Evolutionary conservation across 2,797 vertebrate genomes (phyloP).

Genomic region (Cryptoblepharus egeriae): DNA sequence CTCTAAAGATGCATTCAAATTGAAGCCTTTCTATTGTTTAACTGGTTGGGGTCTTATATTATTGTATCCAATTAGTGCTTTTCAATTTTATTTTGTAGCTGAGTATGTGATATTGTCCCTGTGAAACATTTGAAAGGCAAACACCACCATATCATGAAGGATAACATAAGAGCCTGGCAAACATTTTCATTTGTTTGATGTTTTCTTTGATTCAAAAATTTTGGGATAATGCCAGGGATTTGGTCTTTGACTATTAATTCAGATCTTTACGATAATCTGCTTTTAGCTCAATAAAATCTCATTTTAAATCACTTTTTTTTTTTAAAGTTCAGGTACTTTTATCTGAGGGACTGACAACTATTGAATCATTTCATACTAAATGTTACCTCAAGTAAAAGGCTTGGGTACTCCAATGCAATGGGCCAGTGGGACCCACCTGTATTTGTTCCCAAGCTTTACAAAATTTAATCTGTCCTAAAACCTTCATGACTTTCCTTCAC

Average conservation of each 20-base stretch:
- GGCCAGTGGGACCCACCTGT: not conserved
- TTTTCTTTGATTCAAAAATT: not conserved
- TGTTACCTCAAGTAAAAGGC: not conserved
- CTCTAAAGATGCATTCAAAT: constrained; percentile 45
- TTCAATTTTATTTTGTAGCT: constrained; percentile 25
- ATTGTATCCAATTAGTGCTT: constrained; percentile 30
- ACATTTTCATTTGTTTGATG: constrained; percentile 18
- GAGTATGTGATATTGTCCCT: constrained; percentile 23
- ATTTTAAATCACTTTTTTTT: not conserved
- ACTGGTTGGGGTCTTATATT: not conserved
- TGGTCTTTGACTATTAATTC: not conserved
- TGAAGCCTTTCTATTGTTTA: not conserved
- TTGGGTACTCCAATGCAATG: not conserved
- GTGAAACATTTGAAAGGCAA: constrained; percentile 24
- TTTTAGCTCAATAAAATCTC: not conserved
- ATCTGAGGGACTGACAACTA: not conserved
- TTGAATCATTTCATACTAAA: not conserved
- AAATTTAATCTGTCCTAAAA: not conserved
- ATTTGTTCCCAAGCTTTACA: not conserved
- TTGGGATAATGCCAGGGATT: not conserved
- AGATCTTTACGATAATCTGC: not conserved
- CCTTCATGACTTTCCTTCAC: not conserved
- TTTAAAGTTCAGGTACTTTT: not conserved
- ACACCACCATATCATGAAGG: not conserved
- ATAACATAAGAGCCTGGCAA: not conserved